Evolutionary conservation across 1,140 invertebrate genomes (phyloP), one percentile per base, ranked within the genome.

Genomic region (Hirudo medicinalis): DNA sequence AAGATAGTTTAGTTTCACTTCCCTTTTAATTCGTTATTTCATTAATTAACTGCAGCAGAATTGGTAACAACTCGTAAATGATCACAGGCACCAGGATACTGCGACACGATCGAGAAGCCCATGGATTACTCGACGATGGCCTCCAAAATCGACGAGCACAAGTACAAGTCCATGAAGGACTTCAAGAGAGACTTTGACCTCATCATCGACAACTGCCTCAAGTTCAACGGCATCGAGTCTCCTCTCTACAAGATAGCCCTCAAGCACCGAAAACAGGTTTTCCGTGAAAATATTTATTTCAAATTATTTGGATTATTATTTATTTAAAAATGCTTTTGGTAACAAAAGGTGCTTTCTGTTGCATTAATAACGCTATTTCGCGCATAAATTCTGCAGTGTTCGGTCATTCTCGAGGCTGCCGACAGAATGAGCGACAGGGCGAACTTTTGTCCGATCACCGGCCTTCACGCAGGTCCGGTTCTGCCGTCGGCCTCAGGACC

Each of bases 51-150:
- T n/a, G n/a, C n/a, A n/a, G n/a, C n/a, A n/a, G n/a, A n/a, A 40
- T 40, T 40, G 40, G 4, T 40, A 40, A 40, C 11, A 40, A 4
- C 13, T 15, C 9, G 1, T 49, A 17, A n/a, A 70, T 36, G 71
- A 17, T 68, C 75, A 54, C 77, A 88, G 86, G 89, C 95, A 54
- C 90, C 91, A 66, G 93, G 96, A 82, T 97, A 97, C 82, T 86
- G 89, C 66, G 88, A 91, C 20, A 89, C 95, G 70, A 92, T 98
- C 0, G 89, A 91, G 71, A 85, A 91, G 75, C 94, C 95, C 0
- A 98, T 98, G 93, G 94, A 97, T 81, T 85, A 97, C 54, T 90
- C 90, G 63, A 97, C 92, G 0, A 97, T 98, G 90, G 81, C 85
- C 76, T 83, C 83, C 66, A 93, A 92, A 83, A 83, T 94, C 17